These are phyloP conservation scores for Philypnodon macrostomus DNA, from an alignment of 2,797 vertebrate species.

Conservation along the genomic window DNA sequence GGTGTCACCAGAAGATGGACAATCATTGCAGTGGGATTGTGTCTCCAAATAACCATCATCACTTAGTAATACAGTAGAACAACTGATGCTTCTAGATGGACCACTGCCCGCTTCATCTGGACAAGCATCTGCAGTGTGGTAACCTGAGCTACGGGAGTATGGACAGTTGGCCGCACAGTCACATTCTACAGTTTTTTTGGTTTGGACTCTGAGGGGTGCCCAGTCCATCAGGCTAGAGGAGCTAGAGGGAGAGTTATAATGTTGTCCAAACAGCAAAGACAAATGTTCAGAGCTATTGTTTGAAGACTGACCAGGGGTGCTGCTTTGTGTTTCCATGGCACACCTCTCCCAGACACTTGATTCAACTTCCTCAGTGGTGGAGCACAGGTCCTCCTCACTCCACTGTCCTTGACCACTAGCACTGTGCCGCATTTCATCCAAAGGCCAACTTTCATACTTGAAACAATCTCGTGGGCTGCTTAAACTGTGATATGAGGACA, in stretches of 20 bases:
- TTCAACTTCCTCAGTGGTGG: conserved; percentile 73
- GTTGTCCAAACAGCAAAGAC: conserved; percentile 72
- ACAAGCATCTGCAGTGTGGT: conserved; percentile 69
- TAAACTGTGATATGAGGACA: conserved; percentile 68
- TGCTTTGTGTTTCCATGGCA: conserved; percentile 63
- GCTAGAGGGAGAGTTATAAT: conserved; percentile 64
- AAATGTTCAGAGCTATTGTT: conserved; percentile 77
- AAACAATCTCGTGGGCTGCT: conserved; percentile 39
- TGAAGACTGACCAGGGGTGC: conserved; percentile 69
- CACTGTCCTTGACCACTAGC: conserved; percentile 60
- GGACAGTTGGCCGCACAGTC: conserved; percentile 69
- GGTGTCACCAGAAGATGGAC: conserved; percentile 56
- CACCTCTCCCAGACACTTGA: conserved; percentile 58
- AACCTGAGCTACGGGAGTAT: conserved; percentile 74
- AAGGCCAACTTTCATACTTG: conserved; percentile 50
- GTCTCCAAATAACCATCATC: conserved; percentile 64
- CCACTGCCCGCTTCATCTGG: conserved; percentile 59
- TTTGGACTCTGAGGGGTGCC: conserved; percentile 39
- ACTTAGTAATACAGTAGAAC: conserved; percentile 71
- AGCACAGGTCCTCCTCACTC: conserved; percentile 72
- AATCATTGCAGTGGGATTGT: conserved; percentile 62
- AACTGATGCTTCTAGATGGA: conserved; percentile 72
- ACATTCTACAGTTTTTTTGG: conserved; percentile 54
- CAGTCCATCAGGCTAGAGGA: conserved; percentile 62
- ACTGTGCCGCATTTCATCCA: too few relatives aligned